Conservation (phyloP, 2,888 invertebrate species). For the Punctoribates punctum region DNA sequence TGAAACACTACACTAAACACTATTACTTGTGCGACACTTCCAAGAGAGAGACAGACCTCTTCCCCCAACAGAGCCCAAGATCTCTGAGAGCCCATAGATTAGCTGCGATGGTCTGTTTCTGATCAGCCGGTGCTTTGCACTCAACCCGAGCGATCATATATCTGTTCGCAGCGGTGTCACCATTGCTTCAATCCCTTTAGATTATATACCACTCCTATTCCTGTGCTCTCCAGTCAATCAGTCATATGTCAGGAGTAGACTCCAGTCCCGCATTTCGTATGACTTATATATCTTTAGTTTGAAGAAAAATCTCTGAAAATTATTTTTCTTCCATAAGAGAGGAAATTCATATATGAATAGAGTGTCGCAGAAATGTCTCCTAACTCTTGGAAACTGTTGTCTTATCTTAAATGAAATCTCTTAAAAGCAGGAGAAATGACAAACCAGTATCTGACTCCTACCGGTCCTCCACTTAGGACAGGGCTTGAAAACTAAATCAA, state of each 20-base stretch:
- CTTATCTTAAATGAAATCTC: not conserved
- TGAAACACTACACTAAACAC: not conserved
- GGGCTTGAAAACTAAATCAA: no score
- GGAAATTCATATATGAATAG: not conserved
- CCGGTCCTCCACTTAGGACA: not conserved
- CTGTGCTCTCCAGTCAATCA: not conserved
- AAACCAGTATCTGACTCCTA: not conserved
- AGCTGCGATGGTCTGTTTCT: not conserved
- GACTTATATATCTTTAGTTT: no score
- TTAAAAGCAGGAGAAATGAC: not conserved
- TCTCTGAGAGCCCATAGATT: not conserved
- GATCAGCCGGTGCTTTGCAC: not conserved
- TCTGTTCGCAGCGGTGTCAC: slow-evolving; percentile 25
- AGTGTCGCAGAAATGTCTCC: not conserved
- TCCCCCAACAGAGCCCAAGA: not conserved
- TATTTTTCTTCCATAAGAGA: no score
- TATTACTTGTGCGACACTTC: not conserved
- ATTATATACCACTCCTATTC: not conserved
- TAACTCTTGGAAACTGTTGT: not conserved
- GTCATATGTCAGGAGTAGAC: not conserved
- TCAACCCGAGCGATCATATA: not conserved
- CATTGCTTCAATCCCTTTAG: not conserved
- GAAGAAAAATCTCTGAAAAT: no score
- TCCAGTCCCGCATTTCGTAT: not conserved
- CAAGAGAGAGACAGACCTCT: not conserved